phyloP scores from a whole-genome alignment of 1,140 invertebrate genomes.

The Arctopsyche grandis region DNA sequence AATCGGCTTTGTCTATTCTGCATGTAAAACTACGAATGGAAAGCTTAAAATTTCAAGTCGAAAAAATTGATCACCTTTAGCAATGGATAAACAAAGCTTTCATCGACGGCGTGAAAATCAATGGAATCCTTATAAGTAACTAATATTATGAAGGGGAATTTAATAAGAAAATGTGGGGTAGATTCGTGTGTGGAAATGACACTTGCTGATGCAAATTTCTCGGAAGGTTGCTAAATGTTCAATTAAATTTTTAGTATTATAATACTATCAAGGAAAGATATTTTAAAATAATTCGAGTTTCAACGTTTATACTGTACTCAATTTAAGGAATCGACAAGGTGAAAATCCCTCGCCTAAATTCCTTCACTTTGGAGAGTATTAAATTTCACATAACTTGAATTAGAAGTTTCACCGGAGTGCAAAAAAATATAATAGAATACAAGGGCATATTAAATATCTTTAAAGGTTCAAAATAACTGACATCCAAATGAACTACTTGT shows the following conservation, averaged over 20 bases:
- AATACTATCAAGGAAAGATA: background rate
- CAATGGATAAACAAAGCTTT: too few relatives aligned
- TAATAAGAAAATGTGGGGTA: slow-evolving; percentile 10
- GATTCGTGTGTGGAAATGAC: slow-evolving; percentile 13
- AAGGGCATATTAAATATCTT: slow-evolving; percentile 8
- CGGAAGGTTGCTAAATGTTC: too few relatives aligned
- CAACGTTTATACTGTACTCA: background rate
- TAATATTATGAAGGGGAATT: background rate
- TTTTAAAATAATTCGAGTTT: background rate
- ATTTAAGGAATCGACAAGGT: background rate
- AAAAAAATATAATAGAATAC: background rate
- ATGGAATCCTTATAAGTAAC: background rate
- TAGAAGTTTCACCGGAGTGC: background rate
- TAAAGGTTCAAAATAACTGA: background rate
- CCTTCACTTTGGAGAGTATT: background rate
- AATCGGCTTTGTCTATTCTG: too few relatives aligned
- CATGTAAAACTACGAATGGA: too few relatives aligned
- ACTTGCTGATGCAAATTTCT: background rate
- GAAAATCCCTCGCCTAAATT: background rate
- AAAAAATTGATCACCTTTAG: too few relatives aligned
- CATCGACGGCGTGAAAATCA: background rate
- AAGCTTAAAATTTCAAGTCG: too few relatives aligned
- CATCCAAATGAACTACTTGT: background rate
- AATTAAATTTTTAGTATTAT: too few relatives aligned
- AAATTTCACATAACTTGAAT: slow-evolving; percentile 2